phyloP scores from a whole-genome alignment of 2,113 vertebrate genomes.

The Hyperopisus bebe region DNA sequence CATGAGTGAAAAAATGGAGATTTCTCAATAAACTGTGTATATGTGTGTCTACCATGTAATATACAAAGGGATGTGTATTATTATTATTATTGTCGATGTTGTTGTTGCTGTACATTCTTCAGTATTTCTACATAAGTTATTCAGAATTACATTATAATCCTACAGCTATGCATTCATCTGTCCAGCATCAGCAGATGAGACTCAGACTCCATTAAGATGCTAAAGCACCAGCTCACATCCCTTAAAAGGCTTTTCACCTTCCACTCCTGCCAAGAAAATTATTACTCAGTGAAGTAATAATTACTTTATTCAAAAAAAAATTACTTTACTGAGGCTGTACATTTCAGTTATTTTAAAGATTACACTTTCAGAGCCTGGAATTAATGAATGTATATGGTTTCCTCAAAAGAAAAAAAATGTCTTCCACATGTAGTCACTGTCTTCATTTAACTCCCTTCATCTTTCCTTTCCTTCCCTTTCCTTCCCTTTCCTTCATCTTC shows the following conservation, averaged over 20 bases:
- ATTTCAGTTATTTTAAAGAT: background rate
- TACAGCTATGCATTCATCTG: background rate
- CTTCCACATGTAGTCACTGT: background rate
- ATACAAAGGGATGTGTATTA: background rate
- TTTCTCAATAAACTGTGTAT: background rate
- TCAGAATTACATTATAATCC: background rate
- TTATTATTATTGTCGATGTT: background rate
- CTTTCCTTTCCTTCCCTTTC: too few species aligned
- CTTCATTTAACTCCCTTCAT: background rate
- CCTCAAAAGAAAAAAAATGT: background rate
- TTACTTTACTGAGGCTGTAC: background rate
- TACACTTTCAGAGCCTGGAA: background rate
- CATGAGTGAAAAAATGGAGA: background rate
- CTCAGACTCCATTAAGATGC: background rate
- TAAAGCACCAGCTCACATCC: background rate
- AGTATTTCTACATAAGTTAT: background rate
- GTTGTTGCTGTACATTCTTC: background rate
- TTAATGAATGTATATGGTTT: background rate
- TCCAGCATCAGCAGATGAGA: background rate
- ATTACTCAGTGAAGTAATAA: background rate
- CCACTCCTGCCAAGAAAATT: background rate
- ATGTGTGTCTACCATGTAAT: background rate
- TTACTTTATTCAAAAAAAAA: background rate
- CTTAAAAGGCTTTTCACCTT: background rate
- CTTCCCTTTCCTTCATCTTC: too few species aligned